Base-by-base conservation (phyloP, 2,797 vertebrate genomes). In the Amniataba percoides region DNA sequence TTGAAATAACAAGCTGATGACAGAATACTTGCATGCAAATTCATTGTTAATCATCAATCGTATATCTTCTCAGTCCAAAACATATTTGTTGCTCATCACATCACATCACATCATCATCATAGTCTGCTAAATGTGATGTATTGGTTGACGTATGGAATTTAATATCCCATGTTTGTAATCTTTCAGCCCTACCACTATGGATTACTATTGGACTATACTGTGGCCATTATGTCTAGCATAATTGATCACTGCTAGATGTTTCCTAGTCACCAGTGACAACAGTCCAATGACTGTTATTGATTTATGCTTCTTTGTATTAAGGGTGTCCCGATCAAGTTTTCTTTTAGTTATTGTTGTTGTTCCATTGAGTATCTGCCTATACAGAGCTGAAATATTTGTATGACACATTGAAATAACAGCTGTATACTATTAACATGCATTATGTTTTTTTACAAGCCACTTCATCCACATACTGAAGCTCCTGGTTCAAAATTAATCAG, bases 221-320 rank as follows among this genome's bases (percentile, higher is more conserved):
- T 67, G 23, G 14, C n/a, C 23, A 11, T 19, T 62, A 36, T 40
- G 66, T 62, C 62, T n/a, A 15, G 7, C 13, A 31, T 76, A 13
- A 81, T 77, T 60, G 51, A 75, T 62, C 49, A 45, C 27, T 31
- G 6, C 16, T 67, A 5, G 16, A 14, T 60, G 55, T 64, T 84
- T 74, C 31, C 40, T 12, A 21, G 5, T 63, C 56, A 55, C 43
- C 3, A 4, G 72, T 78, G 71, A 71, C 51, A 79, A 67, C 66
- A 77, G 12, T 53, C 15, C 7, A 23, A 3, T 43, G 40, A 62
- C 5, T 58, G 3, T n/a, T 27, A 65, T 62, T 72, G 69, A 73
- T 79, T 68, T 57, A 11, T 74, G 62, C 9, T 39, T 19, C 40
- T n/a, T 18, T 64, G 46, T 31, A 49, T 86, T 56, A 70, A 23